A percentile compares a stretch with the other conserved stretches of the same genome.
Evolutionary conservation across 2,797 vertebrate species (phyloP).

Genomic region (Trematocara caparti): DNA sequence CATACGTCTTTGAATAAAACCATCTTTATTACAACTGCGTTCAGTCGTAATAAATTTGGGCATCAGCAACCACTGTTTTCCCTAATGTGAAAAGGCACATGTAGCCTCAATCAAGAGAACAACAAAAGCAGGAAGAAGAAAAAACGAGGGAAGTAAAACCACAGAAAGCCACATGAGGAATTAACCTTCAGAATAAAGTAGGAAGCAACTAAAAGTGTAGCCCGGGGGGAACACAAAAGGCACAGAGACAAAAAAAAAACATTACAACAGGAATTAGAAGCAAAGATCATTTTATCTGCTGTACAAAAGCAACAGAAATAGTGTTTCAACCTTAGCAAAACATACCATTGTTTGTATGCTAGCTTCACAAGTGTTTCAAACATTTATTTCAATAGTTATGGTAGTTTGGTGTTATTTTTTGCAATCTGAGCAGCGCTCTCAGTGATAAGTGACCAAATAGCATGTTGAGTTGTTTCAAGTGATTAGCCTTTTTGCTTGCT

Average conservation of each 20-base stretch:
- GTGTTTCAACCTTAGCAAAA: not conserved
- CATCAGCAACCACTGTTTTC: not conserved
- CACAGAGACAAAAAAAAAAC: not conserved
- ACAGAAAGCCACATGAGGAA: not conserved
- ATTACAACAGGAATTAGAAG: not conserved
- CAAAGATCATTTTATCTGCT: not conserved
- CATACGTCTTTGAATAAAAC: not conserved
- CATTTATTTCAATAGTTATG: not conserved
- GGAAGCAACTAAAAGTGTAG: not conserved
- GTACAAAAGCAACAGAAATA: not conserved
- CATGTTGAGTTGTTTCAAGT: constrained; percentile 10
- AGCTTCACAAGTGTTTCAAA: not conserved
- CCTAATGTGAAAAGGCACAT: not conserved
- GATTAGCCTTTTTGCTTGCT: constrained; percentile 12
- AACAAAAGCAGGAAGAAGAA: not conserved
- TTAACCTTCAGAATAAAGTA: not conserved
- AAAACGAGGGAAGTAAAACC: not conserved
- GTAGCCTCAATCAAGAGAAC: not conserved
- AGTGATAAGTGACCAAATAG: not conserved
- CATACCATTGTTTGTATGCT: not conserved
- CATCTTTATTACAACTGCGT: not conserved
- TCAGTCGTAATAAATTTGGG: not conserved
- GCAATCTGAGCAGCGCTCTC: not conserved
- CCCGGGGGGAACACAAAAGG: not conserved
- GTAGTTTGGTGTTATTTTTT: not conserved